These are phyloP conservation scores for Dipus sagitta DNA, from an alignment of 2,797 vertebrate genomes.

Conservation along the genomic window DNA sequence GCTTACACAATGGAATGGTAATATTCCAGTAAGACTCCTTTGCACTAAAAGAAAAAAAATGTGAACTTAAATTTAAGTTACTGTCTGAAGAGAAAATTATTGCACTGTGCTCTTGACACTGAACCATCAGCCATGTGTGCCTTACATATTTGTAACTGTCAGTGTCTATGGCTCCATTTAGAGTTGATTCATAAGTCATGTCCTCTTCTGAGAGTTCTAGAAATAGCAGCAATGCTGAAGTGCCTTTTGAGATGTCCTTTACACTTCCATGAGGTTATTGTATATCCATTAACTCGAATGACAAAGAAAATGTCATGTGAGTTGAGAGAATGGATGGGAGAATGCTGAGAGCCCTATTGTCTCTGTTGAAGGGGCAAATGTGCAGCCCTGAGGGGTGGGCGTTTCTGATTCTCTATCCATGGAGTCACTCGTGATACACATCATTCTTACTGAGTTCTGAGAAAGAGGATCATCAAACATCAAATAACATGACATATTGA, in stretches of 20 bases:
- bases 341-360: conserved; percentile 68
- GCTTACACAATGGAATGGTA: background rate
- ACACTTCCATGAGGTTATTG: conserved; percentile 69
- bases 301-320: conserved; percentile 74
- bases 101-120: conserved; percentile 26
- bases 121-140: conserved; percentile 55
- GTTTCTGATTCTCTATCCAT: conserved; percentile 44
- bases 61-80: conserved; percentile 53
- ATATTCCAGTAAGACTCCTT: conserved; percentile 20
- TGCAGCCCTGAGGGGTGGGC: conserved; percentile 51
- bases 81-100: background rate
- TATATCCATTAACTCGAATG: conserved; percentile 74
- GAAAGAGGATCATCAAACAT: conserved; percentile 55
- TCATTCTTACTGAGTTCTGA: conserved; percentile 57
- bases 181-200: conserved; percentile 68
- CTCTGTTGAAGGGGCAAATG: conserved; percentile 66
- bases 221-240: conserved; percentile 62
- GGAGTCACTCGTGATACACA: conserved; percentile 40
- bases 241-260: conserved; percentile 68
- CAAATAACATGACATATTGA: conserved; percentile 55
- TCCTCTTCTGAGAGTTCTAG: conserved; percentile 71
- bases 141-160: conserved; percentile 61
- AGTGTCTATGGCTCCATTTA: conserved; percentile 72
- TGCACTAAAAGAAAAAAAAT: background rate
- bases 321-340: conserved; percentile 64